Evolutionary conservation across 2,888 invertebrate species (phyloP).

Genomic region (Gastrophysa polygoni): DNA sequence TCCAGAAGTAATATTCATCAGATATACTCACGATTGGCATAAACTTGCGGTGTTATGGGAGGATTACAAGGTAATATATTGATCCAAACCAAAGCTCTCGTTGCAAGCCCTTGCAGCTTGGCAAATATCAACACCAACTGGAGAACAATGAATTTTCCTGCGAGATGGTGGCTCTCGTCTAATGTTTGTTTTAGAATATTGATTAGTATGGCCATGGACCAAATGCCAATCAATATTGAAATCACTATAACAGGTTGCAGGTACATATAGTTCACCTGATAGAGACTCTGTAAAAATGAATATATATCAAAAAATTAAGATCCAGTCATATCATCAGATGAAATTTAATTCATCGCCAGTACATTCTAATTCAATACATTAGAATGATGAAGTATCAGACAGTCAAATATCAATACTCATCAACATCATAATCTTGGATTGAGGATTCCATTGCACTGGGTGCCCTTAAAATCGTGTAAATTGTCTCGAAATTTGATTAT

Average conservation of each 20-base stretch:
- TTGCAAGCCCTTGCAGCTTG: conserved; percentile 69
- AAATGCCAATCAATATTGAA: conserved; percentile 72
- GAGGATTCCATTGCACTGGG: too few species aligned
- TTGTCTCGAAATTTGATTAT: too few species aligned
- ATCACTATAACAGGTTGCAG: conserved; percentile 68
- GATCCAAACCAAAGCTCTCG: conserved; percentile 63
- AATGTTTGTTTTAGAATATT: conserved; percentile 60
- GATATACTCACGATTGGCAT: conserved; percentile 67
- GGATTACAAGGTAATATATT: conserved; percentile 67
- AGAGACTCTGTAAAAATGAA: conserved; percentile 62
- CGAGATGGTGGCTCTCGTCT: conserved; percentile 54
- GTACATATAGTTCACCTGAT: conserved; percentile 65
- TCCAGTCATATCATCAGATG: too few species aligned
- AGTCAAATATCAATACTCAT: too few species aligned
- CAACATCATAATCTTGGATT: too few species aligned
- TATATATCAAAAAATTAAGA: too few species aligned
- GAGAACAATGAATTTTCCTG: conserved; percentile 63
- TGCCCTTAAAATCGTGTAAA: too few species aligned
- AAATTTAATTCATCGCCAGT: too few species aligned
- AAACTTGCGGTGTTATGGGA: conserved; percentile 69
- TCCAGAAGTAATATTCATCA: background rate
- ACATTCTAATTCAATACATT: too few species aligned
- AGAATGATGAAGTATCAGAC: too few species aligned
- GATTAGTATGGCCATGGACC: conserved; percentile 71
- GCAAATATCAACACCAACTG: conserved; percentile 71